Conservation (phyloP, 1,140 invertebrate genomes). For the Panulirus ornatus region DNA sequence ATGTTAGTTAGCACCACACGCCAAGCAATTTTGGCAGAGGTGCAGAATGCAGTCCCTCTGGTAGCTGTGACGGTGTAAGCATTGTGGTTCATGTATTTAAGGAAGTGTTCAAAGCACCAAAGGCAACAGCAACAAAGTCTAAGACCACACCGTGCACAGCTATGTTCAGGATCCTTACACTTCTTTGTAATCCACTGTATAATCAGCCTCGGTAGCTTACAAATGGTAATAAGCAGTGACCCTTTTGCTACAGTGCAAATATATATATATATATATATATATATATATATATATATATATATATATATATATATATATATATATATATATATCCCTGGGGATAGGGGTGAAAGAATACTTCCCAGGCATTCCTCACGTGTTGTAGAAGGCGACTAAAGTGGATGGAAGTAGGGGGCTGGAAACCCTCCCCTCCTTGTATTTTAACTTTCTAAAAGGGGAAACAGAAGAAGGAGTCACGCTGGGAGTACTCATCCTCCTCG, state of each 20-base stretch:
- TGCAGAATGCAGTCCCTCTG: constrained; percentile 89
- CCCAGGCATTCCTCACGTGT: too few relatives aligned
- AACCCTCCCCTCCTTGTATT: too few relatives aligned
- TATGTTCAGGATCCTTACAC: constrained; percentile 59
- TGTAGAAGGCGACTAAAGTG: too few relatives aligned
- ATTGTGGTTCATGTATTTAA: constrained; percentile 94
- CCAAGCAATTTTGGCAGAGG: constrained; percentile 84
- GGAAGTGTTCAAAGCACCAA: constrained; percentile 93
- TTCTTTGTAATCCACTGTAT: constrained; percentile 91
- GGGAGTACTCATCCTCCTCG: too few relatives aligned
- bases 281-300: too few relatives aligned
- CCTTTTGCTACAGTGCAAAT: constrained; percentile 94
- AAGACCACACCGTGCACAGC: constrained; percentile 85
- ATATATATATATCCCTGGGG: too few relatives aligned
- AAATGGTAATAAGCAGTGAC: constrained; percentile 92
- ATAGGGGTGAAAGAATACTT: too few relatives aligned
- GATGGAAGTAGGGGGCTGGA: too few relatives aligned
- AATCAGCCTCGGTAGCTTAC: constrained; percentile 87
- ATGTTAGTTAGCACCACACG: constrained; percentile 65
- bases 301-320: too few relatives aligned
- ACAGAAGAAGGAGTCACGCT: too few relatives aligned
- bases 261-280: too few relatives aligned
- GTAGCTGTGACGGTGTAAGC: constrained; percentile 94
- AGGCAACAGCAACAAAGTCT: constrained; percentile 89
- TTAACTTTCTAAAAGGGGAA: too few relatives aligned